phyloP scores from a whole-genome alignment of 2,888 invertebrate species.

The Kryphioiulus occultus region DNA sequence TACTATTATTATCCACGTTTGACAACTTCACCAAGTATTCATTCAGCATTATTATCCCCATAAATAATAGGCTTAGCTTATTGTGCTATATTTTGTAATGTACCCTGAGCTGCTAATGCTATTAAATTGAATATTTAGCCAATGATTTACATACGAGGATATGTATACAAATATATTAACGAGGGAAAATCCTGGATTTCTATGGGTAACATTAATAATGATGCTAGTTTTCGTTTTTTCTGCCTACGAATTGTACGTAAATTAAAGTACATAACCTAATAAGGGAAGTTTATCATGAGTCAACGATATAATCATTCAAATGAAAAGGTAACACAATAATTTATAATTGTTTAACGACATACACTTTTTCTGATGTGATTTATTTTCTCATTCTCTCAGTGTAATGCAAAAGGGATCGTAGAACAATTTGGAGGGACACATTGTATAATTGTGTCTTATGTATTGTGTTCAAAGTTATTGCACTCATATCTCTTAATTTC shows the following conservation, averaged over 20 bases:
- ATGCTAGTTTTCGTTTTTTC: not conserved
- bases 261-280: not conserved
- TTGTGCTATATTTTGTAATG: conserved; percentile 19
- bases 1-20: not conserved
- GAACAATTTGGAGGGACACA: too few relatives aligned
- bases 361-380: not conserved
- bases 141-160: not conserved
- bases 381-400: not conserved
- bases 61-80: not conserved
- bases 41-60: not conserved
- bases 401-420: too few relatives aligned
- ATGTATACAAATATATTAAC: not conserved
- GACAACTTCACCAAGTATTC: not conserved
- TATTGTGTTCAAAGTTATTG: not conserved
- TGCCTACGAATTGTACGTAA: not conserved
- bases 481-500: not conserved
- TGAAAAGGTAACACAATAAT: not conserved
- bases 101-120: not conserved
- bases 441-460: too few relatives aligned
- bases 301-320: not conserved
- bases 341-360: not conserved
- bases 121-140: not conserved
- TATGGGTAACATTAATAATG: not conserved
- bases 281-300: not conserved
- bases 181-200: conserved; percentile 29